These are phyloP conservation scores for Diphyllodes magnificus DNA, from an alignment of 2,113 vertebrate species.

Conservation along the genomic window DNA sequence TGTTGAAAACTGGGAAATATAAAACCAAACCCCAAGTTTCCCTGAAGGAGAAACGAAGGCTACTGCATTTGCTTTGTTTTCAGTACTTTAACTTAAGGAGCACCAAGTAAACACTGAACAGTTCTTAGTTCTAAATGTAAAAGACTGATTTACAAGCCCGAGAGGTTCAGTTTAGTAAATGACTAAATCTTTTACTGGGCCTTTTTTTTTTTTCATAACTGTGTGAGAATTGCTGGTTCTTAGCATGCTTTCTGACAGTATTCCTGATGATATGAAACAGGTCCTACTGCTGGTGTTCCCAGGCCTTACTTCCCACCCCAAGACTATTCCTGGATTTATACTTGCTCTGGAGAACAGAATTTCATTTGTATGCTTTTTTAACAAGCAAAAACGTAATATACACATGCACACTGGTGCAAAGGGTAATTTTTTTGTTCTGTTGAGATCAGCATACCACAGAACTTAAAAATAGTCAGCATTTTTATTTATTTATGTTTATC, in stretches of 20 bases:
- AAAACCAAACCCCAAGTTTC: neutral
- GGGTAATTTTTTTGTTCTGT: neutral
- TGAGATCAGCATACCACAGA: neutral
- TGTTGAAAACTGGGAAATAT: neutral
- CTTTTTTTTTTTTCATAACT: neutral
- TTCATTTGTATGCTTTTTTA: neutral
- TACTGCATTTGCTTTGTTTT: neutral
- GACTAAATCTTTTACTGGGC: neutral
- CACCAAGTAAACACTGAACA: neutral
- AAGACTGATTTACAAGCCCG: neutral
- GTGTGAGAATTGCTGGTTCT: neutral
- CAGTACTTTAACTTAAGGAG: neutral
- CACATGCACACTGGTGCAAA: accelerated
- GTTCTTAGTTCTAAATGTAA: neutral
- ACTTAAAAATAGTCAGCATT: neutral
- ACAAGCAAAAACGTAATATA: neutral
- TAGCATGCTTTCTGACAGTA: neutral
- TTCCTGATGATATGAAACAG: neutral
- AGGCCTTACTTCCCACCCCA: neutral
- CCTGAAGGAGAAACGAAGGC: neutral
- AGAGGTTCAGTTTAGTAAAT: neutral
- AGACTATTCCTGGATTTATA: neutral
- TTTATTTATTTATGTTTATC: neutral
- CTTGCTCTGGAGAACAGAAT: neutral
- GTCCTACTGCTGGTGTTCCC: neutral